Base-by-base conservation (phyloP, 2,797 vertebrate genomes). In the Eleutherodactylus coqui region DNA sequence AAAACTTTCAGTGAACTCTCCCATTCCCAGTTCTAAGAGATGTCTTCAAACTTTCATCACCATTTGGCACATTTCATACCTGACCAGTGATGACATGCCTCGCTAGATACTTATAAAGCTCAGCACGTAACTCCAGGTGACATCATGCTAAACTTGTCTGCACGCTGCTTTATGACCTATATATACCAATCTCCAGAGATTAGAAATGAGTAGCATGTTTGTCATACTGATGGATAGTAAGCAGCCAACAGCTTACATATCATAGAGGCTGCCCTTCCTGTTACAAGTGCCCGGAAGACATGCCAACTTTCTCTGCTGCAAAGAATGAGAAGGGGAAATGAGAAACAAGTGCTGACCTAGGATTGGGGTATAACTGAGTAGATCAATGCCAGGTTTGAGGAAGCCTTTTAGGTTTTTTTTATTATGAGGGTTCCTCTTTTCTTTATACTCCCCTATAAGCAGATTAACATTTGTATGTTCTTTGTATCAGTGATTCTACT, bases 51-150 rank as follows among this genome's bases (percentile, higher is more conserved):
- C 43, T 73, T 45, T 80, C 64, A 75, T 38, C 45, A 51, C 10
- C 69, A 51, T 24, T 53, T 82, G 85, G 79, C 79, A 76, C 29
- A 38, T 67, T 24, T 51, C 9, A 47, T 49, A 38, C 11, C 11
- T 76, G 70, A 51, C 58, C 85, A 53, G 85, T 76, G 11, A 75
- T 67, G 55, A 49, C 43, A 76, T 60, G 72, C 53, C 72, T 81
- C 19, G 19, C 55, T 81, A 62, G 53, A 51, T 80, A 43, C 67
- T 62, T 36, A 32, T 38, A 51, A 84, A 78, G 2, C 67, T 72
- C 13, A 55, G 34, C 47, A 49, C 43, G 21, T 45, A 79, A 45
- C 38, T n/a, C 1, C 24, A 19, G 55, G 16, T 38, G 64, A 38
- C 17, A 58, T 36, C 11, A 1, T 27, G 75, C 24, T 58, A 58